Conservation (phyloP, 2,797 vertebrate genomes). For the Eleutherodactylus coqui region DNA sequence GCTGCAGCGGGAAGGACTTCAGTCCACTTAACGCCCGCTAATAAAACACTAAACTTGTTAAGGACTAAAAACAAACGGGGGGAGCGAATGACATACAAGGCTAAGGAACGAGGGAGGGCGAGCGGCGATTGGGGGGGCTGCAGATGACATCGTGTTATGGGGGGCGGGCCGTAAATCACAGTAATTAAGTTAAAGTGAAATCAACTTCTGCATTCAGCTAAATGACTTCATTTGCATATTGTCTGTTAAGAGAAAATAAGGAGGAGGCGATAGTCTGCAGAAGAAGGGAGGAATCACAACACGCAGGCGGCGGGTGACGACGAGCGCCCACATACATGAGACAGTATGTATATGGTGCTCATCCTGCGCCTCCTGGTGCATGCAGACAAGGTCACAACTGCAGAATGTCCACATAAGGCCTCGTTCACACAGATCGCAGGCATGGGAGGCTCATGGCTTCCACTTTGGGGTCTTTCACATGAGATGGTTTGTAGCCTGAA, state of each 20-base stretch:
- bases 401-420: no score
- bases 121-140: no score
- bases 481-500: no score
- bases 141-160: slow-evolving; percentile 11
- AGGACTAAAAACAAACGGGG: slow-evolving; percentile 70
- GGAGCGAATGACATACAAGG: slow-evolving; percentile 49
- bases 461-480: no score
- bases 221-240: slow-evolving; percentile 85
- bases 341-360: no score
- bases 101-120: no score
- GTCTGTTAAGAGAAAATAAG: slow-evolving; percentile 66
- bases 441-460: no score
- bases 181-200: slow-evolving; percentile 86
- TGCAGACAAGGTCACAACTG: neutral
- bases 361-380: slow-evolving; percentile 1
- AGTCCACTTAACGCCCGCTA: slow-evolving; percentile 82
- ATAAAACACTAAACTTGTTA: slow-evolving; percentile 89
- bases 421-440: no score
- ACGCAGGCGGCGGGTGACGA: no score
- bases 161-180: slow-evolving; percentile 85
- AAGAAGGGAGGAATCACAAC: neutral
- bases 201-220: slow-evolving; percentile 81
- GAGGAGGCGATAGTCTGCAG: slow-evolving; percentile 6
- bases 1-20: slow-evolving; percentile 70
- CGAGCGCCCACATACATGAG: no score